Evolutionary conservation across 2,888 invertebrate genomes (phyloP).

Genomic region (Gnatocerus cornutus): DNA sequence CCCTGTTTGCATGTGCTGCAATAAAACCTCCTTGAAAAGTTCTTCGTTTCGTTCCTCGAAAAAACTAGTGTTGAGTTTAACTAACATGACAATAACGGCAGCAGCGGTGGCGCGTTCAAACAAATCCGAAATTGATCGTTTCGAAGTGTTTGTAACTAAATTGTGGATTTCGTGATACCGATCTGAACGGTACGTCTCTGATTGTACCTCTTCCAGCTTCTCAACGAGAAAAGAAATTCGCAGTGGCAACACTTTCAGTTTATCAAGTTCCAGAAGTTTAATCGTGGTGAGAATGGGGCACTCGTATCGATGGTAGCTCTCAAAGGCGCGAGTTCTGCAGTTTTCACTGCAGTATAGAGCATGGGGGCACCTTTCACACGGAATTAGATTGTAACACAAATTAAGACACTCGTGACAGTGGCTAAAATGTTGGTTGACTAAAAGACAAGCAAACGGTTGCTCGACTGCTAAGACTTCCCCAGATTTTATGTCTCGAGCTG

Average conservation of each 20-base stretch:
- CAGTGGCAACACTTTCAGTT: constrained; percentile 81
- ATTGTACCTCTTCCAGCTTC: constrained; percentile 62
- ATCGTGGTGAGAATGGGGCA: constrained; percentile 81
- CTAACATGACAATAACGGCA: constrained; percentile 76
- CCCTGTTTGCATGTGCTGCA: constrained; percentile 85
- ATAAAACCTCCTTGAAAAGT: constrained; percentile 75
- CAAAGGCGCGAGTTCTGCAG: constrained; percentile 78
- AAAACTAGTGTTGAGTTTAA: constrained; percentile 76
- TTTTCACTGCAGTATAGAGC: constrained; percentile 79
- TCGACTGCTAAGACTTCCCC: constrained; percentile 87
- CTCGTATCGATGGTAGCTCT: constrained; percentile 84
- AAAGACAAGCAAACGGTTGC: constrained; percentile 79
- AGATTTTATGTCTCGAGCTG: constrained; percentile 78
- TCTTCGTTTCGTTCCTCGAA: constrained; percentile 66
- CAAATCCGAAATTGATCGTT: constrained; percentile 79
- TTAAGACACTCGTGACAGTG: constrained; percentile 83
- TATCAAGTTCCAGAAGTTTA: constrained; percentile 72
- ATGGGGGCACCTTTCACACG: constrained; percentile 78
- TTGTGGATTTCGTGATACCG: constrained; percentile 78
- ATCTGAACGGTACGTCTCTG: constrained; percentile 34
- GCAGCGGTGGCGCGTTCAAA: constrained; percentile 80
- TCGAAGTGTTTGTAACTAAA: constrained; percentile 80
- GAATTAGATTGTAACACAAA: constrained; percentile 75
- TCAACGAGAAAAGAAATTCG: constrained; percentile 75
- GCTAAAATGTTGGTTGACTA: constrained; percentile 74